Percentiles rank a stretch among this genome's conserved stretches.
phyloP scores from a whole-genome alignment of 2,888 invertebrate species.

The Agapostemon virescens region DNA sequence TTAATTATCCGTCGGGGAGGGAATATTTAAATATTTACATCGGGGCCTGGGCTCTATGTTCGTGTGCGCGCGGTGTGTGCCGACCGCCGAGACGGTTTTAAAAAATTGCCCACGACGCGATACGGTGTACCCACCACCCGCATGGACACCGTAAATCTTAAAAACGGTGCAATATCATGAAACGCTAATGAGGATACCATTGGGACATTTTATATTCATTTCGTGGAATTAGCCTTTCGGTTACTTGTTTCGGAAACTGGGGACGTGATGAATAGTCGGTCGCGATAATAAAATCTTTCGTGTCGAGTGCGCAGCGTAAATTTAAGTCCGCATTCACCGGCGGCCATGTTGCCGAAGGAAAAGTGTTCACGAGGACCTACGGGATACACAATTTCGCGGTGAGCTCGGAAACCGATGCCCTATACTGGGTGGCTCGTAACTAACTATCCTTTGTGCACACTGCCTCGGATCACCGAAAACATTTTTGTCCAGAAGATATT shows the following conservation, averaged over 20 bases:
- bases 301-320: constrained; percentile 22
- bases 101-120: constrained; percentile 57
- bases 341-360: constrained; percentile 27
- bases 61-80: constrained; percentile 31
- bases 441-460: not conserved
- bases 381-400: not conserved
- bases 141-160: constrained; percentile 59
- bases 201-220: constrained; percentile 68
- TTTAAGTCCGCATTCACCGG: constrained; percentile 30
- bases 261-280: constrained; percentile 53
- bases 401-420: not conserved
- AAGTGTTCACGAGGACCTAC: constrained; percentile 16
- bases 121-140: constrained; percentile 47
- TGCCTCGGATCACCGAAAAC: not conserved
- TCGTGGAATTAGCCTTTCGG: constrained; percentile 65
- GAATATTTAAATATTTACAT: constrained; percentile 64
- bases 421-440: not conserved
- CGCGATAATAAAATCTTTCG: constrained; percentile 61
- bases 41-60: constrained; percentile 18
- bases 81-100: constrained; percentile 54
- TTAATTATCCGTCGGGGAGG: constrained; percentile 56
- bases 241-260: constrained; percentile 55
- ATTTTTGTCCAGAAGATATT: too few species aligned
- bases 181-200: constrained; percentile 67
- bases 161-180: constrained; percentile 67